Conservation (phyloP, 30 jellyfish, hydroid and myxozoan genomes). For the Phacellophora camtschatica region DNA sequence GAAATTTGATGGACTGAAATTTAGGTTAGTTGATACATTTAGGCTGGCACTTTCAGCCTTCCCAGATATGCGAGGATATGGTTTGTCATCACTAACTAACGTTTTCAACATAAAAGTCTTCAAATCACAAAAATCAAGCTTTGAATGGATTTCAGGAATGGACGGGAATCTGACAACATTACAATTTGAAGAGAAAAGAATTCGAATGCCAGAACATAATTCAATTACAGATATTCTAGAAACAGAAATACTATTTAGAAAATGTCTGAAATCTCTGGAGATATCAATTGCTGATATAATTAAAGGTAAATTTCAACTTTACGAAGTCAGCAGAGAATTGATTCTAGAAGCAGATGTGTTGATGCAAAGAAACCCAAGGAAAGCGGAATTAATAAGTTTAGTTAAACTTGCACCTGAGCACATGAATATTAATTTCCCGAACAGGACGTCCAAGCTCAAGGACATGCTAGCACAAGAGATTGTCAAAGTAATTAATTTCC, state of each 20-base stretch:
- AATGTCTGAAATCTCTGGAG: not conserved
- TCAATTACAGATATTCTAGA: slow-evolving; percentile 39
- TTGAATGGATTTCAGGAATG: not conserved
- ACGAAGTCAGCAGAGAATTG: not conserved
- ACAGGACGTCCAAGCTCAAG: not conserved
- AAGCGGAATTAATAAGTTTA: not conserved
- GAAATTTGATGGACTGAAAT: not conserved
- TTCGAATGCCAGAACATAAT: slow-evolving; percentile 27
- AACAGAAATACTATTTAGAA: not conserved
- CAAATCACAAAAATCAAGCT: not conserved
- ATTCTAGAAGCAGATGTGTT: not conserved
- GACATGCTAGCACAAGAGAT: slow-evolving; percentile 20
- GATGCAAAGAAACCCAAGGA: slow-evolving; percentile 10
- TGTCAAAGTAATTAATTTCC: not conserved
- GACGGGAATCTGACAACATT: not conserved
- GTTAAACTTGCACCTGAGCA: slow-evolving; percentile 28
- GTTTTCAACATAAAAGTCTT: not conserved
- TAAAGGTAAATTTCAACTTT: slow-evolving; percentile 4
- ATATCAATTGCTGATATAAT: not conserved
- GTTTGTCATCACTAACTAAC: not conserved
- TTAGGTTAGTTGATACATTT: slow-evolving; percentile 35
- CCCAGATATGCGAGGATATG: not conserved
- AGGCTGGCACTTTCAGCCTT: slow-evolving; percentile 28
- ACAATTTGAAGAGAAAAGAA: not conserved
- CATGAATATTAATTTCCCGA: slow-evolving; percentile 33